These are phyloP conservation scores for Rhingia campestris DNA, from an alignment of 2,888 invertebrate species.

Conservation along the genomic window DNA sequence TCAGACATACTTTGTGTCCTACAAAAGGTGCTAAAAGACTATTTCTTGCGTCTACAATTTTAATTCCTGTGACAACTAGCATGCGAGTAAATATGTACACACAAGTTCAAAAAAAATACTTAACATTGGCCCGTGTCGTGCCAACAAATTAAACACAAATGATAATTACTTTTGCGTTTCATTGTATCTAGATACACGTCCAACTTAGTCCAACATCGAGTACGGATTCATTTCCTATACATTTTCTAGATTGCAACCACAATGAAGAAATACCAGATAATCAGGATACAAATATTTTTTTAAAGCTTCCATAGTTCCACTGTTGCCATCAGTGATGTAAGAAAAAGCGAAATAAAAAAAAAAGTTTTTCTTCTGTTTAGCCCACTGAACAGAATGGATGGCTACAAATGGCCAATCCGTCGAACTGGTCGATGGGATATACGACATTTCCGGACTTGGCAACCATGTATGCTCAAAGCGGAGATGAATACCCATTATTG, in stretches of 20 bases:
- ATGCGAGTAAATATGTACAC: too few relatives aligned
- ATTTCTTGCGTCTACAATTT: too few relatives aligned
- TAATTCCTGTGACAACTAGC: too few relatives aligned
- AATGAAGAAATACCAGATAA: background rate
- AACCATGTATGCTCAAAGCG: background rate
- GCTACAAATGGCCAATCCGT: background rate
- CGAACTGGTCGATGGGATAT: background rate
- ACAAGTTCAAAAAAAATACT: too few relatives aligned
- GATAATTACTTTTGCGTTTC: too few relatives aligned
- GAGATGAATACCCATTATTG: background rate
- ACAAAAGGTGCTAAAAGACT: too few relatives aligned
- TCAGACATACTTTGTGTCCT: too few relatives aligned
- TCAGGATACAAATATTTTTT: background rate
- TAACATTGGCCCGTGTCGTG: too few relatives aligned
- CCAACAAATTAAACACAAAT: too few relatives aligned
- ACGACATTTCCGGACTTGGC: background rate
- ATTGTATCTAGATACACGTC: too few relatives aligned
- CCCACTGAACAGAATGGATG: background rate
- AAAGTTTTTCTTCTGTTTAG: background rate
- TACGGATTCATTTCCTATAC: too few relatives aligned
- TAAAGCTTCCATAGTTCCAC: background rate
- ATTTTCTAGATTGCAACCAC: background rate
- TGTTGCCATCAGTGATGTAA: background rate
- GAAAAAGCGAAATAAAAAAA: constrained; percentile 3
- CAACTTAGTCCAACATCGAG: too few relatives aligned